Base-by-base conservation (phyloP, 2,113 vertebrate species). In the Callipepla californica region DNA sequence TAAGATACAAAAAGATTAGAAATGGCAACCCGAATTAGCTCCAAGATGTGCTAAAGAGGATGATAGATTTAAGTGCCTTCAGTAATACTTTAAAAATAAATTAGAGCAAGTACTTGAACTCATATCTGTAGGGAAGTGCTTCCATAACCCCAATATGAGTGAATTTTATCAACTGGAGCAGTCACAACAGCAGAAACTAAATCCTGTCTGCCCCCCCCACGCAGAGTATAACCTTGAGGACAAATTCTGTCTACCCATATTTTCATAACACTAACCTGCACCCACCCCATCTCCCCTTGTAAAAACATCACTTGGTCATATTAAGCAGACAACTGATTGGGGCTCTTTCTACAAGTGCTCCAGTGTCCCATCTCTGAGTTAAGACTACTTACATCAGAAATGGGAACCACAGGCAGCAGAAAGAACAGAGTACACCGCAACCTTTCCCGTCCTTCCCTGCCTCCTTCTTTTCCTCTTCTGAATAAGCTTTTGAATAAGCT, bases 361-460 rank as follows among this genome's bases (percentile, higher is more conserved):
- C 45, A 42, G 13, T 0, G 0, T 26, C 40, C 51, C 30, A 7
- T 38, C 10, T 44, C 36, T 0, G 0, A 32, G n/a, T 62, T 76
- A 79, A 85, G 72, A 32, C 13, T 26, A 17, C 40, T 38, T 58
- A 36, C 5, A 38, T 6, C 7, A 47, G 34, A 70, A 80, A 70
- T 4, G 4, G 23, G 13, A 82, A 77, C 16, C 32, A 2, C 12
- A 22, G 8, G 23, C 6, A 70, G 55, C n/a, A 79, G n/a, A 44
- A 87, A 48, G 16, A 74, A 1, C 2, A 59, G 36, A 9, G 68
- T 26, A 55, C 2, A n/a, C 9, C 17, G 48, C 23, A 53, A 13
- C 20, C 18, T 65, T 63, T 20, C 75, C 17, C 38, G 11, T 36
- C 14, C 47, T 15, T 61, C 25, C 16, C 3, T 53, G 16, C 23